A percentile compares a stretch with the other conserved stretches of the same genome.
Conservation (phyloP, 2,113 vertebrate genomes). For the Cyphomyrus plagiostoma region DNA sequence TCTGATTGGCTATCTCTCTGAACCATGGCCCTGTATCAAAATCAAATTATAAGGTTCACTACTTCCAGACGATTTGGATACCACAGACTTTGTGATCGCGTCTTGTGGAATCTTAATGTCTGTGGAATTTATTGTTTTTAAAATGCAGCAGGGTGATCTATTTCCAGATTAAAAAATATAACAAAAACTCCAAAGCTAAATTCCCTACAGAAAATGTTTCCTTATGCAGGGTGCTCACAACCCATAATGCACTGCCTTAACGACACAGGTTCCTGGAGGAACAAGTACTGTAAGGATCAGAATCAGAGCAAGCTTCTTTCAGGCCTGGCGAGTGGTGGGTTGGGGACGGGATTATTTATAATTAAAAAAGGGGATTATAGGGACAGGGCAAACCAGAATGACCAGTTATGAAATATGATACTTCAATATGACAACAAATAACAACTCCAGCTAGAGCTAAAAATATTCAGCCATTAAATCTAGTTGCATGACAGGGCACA, state of each 20-base stretch:
- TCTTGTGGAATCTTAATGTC: constrained; percentile 4
- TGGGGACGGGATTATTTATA: neutral
- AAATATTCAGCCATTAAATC: neutral
- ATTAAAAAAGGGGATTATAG: neutral
- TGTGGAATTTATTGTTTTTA: constrained; percentile 17
- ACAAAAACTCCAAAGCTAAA: neutral
- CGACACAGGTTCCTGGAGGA: constrained; percentile 7
- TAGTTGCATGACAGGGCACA: neutral
- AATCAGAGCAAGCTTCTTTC: constrained; percentile 2
- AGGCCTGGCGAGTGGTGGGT: neutral
- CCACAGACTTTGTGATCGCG: neutral
- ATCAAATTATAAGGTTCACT: neutral
- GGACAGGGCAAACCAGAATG: neutral
- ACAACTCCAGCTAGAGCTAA: neutral
- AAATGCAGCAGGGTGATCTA: constrained; percentile 23
- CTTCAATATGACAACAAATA: neutral
- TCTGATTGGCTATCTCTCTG: too few relatives aligned
- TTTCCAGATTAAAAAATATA: neutral
- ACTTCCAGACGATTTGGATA: neutral
- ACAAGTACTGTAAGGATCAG: constrained; percentile 5
- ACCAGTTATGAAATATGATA: neutral
- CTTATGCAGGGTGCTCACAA: constrained; percentile 20
- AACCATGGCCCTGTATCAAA: neutral
- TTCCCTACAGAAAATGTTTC: constrained; percentile 25
- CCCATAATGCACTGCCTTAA: constrained; percentile 13